Conservation (phyloP, 2,797 vertebrate species). For the Spinus olivaceus region DNA sequence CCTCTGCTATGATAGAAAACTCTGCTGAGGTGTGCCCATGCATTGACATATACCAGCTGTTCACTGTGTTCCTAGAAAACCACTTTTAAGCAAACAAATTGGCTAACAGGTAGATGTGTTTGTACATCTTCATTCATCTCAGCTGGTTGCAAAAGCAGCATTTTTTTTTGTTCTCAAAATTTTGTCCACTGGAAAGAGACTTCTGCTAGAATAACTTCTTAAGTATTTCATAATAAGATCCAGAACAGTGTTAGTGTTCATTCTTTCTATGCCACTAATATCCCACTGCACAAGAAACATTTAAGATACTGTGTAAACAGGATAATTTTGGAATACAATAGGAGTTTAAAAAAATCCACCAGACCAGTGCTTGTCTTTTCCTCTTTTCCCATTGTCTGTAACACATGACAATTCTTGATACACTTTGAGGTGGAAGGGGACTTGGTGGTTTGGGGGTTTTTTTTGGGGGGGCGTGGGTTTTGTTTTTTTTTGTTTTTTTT, state of each 20-base stretch:
- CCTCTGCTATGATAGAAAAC: neutral
- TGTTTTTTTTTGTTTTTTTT: neutral
- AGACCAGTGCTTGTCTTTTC: neutral
- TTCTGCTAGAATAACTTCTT: neutral
- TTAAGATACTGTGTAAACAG: neutral
- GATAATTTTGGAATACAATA: neutral
- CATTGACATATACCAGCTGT: neutral
- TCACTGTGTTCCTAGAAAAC: neutral
- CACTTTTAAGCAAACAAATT: neutral
- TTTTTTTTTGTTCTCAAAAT: neutral
- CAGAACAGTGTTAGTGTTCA: neutral
- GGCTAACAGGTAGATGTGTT: neutral
- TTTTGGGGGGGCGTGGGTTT: neutral
- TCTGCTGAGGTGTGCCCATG: neutral
- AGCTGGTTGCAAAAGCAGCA: neutral
- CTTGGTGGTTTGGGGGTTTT: neutral
- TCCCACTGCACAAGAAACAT: neutral
- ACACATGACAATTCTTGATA: neutral
- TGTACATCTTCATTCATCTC: neutral
- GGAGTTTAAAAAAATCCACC: neutral
- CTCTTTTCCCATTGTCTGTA: neutral
- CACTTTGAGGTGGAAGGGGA: neutral
- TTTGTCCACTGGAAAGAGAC: neutral
- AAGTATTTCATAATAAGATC: neutral
- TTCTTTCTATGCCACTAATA: neutral